Percentiles rank a stretch among this genome's conserved stretches.
phyloP scores from a whole-genome alignment of 2,888 invertebrate species.

The Sialis fuliginosa region DNA sequence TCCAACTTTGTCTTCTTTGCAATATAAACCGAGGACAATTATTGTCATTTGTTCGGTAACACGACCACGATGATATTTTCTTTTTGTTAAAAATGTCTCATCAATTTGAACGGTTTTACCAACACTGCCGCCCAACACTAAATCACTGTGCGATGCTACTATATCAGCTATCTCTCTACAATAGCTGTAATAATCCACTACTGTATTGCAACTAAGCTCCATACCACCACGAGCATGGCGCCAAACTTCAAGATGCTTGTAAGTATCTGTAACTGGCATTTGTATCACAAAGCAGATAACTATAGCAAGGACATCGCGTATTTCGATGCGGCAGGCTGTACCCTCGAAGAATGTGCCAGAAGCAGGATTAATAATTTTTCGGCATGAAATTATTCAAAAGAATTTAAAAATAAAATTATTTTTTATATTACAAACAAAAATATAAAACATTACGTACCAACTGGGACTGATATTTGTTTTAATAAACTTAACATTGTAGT shows the following conservation, averaged over 20 bases:
- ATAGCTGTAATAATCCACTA: slow-evolving; percentile 9
- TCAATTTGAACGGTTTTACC: slow-evolving; percentile 9
- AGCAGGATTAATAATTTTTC: slow-evolving; percentile 5
- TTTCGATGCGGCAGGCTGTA: slow-evolving; percentile 3
- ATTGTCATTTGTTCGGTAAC: slow-evolving; percentile 4
- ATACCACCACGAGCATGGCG: neutral
- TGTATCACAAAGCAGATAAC: neutral
- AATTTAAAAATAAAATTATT: no score
- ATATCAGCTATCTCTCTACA: slow-evolving; percentile 9
- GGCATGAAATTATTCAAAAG: neutral
- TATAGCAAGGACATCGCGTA: slow-evolving; percentile 5
- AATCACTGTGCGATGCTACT: slow-evolving; percentile 6
- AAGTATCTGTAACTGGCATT: neutral
- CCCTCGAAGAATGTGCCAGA: slow-evolving; percentile 9
- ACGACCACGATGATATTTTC: slow-evolving; percentile 7
- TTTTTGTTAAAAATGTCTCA: slow-evolving; percentile 9
- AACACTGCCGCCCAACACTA: slow-evolving; percentile 7
- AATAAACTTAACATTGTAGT: no score
- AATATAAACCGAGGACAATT: no score
- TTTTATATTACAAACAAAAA: no score
- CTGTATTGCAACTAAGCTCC: slow-evolving; percentile 5
- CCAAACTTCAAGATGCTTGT: neutral
- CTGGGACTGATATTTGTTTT: no score
- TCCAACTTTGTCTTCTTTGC: no score
- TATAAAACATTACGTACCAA: no score